Percentiles rank a stretch among this genome's conserved stretches.
Conservation (phyloP, 2,888 invertebrate species). For the Tetropium fuscum region DNA sequence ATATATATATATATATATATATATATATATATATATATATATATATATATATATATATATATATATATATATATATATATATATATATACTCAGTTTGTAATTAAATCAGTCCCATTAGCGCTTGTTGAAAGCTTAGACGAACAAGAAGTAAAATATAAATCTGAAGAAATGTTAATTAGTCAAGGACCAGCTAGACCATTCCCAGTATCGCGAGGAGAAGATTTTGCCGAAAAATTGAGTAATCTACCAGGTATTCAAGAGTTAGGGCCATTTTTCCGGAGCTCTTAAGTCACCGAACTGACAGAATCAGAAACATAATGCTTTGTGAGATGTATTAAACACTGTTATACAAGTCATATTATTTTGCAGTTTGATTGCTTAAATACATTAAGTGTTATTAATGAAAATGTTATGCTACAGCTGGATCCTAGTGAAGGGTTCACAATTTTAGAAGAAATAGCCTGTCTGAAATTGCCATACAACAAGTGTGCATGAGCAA, state of each 20-base stretch:
- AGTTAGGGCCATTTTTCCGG: constrained; percentile 89
- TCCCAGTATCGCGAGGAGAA: constrained; percentile 82
- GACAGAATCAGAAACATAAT: constrained; percentile 98
- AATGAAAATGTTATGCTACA: constrained; percentile 92
- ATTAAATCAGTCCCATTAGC: constrained; percentile 86
- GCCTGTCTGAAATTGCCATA: constrained; percentile 85
- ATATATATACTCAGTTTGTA: constrained; percentile 84
- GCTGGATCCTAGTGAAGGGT: constrained; percentile 85
- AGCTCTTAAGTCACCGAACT: constrained; percentile 88
- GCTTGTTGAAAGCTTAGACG: constrained; percentile 63
- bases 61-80: constrained; percentile 77
- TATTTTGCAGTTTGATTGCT: constrained; percentile 95
- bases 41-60: too few species aligned
- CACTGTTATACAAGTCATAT: constrained; percentile 90
- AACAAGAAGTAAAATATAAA: constrained; percentile 63
- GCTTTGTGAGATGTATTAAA: constrained; percentile 93
- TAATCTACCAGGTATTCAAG: constrained; percentile 86
- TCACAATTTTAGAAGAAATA: constrained; percentile 77
- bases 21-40: too few species aligned
- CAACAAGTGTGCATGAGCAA: too few species aligned
- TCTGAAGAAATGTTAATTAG: constrained; percentile 63
- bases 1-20: too few species aligned
- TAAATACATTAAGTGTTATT: constrained; percentile 95
- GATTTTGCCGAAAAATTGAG: constrained; percentile 85
- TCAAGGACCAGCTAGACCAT: constrained; percentile 63